Evolutionary conservation across 2,797 vertebrate genomes (phyloP).

Genomic region (Thalassophryne amazonica): DNA sequence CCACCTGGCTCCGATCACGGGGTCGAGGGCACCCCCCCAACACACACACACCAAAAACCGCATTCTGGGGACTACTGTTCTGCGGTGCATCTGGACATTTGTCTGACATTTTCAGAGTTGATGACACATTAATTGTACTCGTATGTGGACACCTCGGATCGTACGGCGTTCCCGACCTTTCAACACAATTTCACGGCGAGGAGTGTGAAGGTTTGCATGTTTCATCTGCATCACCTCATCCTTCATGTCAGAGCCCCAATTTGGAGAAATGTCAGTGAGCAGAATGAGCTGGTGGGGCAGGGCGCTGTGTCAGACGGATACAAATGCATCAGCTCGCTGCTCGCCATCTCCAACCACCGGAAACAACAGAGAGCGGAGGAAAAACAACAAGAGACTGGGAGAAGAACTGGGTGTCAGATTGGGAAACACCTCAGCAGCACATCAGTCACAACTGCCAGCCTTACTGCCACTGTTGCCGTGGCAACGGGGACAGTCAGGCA

Average conservation of each 20-base stretch:
- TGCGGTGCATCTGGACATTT: not conserved
- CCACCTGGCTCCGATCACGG: conserved; percentile 36
- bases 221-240: conserved; percentile 31
- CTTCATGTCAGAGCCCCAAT: conserved; percentile 63
- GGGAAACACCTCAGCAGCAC: conserved; percentile 69
- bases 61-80: conserved; percentile 27
- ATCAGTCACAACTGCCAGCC: conserved; percentile 65
- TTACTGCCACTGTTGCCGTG: conserved; percentile 78
- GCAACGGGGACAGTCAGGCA: conserved; percentile 68
- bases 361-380: conserved; percentile 8
- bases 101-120: conserved; percentile 55
- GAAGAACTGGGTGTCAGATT: conserved; percentile 49
- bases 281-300: conserved; percentile 41
- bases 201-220: conserved; percentile 15
- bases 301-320: conserved; percentile 42
- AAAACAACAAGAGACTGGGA: conserved; percentile 20
- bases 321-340: conserved; percentile 39
- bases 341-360: conserved; percentile 51
- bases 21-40: not conserved
- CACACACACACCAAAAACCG: conserved; percentile 43
- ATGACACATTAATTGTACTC: conserved; percentile 36
- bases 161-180: no score
- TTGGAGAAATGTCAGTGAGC: conserved; percentile 70
- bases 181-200: no score
- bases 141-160: no score